These are phyloP conservation scores for Phaethon lepturus DNA, from an alignment of 2,113 vertebrate genomes.

Conservation along the genomic window DNA sequence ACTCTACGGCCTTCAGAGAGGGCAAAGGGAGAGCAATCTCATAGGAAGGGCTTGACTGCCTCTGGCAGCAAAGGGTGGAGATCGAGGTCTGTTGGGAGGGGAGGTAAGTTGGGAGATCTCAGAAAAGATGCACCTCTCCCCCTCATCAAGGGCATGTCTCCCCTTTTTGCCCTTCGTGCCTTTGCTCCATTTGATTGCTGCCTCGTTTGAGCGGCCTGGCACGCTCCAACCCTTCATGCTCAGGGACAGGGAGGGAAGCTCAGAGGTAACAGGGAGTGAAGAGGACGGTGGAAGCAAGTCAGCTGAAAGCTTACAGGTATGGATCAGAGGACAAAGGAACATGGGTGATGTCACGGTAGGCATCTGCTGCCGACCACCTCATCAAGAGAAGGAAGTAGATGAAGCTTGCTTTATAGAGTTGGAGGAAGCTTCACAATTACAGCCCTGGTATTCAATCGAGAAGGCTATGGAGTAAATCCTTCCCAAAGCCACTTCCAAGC, in stretches of 20 bases:
- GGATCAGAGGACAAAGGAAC: neutral
- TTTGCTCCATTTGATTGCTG: neutral
- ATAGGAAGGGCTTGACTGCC: neutral
- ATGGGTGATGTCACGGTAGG: neutral
- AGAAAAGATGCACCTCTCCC: neutral
- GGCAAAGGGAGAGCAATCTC: neutral
- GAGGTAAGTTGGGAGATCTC: neutral
- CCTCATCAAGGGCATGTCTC: neutral
- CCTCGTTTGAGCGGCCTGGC: neutral
- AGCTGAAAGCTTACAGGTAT: neutral
- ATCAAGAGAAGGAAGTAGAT: neutral
- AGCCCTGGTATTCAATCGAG: rapidly evolving
- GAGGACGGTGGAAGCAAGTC: neutral
- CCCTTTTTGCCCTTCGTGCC: neutral
- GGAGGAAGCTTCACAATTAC: neutral
- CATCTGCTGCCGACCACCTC: neutral
- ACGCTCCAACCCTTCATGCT: neutral
- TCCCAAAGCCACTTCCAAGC: neutral
- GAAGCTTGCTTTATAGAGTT: neutral
- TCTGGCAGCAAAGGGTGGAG: neutral
- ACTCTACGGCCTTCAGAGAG: neutral
- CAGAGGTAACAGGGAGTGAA: neutral
- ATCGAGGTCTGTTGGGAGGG: neutral
- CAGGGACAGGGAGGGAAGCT: neutral
- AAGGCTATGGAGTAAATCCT: neutral